Evolutionary conservation across 1,140 invertebrate genomes (phyloP).

Genomic region (Leptinotarsa undecemlineata): DNA sequence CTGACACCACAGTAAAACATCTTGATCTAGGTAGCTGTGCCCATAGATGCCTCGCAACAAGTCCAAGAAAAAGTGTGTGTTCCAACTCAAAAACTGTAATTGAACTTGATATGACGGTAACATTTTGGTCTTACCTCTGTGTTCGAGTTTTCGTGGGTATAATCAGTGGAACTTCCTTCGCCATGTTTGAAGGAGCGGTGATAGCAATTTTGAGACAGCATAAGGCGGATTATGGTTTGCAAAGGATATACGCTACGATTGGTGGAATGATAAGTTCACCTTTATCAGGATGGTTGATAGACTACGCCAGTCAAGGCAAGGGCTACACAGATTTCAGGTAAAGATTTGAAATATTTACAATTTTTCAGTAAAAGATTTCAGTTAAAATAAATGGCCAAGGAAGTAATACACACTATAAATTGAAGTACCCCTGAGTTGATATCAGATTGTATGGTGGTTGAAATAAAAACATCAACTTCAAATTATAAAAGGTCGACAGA

Average conservation of each 20-base stretch:
- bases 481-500: no score
- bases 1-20: conserved; percentile 35
- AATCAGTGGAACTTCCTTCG: conserved; percentile 74
- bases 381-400: no score
- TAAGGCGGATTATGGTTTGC: conserved; percentile 78
- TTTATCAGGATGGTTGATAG: conserved; percentile 74
- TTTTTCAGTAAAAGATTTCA: no score
- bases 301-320: conserved; percentile 64
- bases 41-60: conserved; percentile 61
- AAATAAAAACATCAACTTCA: no score
- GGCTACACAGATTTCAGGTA: conserved; percentile 75
- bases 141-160: conserved; percentile 74
- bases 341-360: conserved; percentile 39
- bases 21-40: conserved; percentile 49
- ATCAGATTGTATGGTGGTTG: no score
- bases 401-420: no score
- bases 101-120: conserved; percentile 67
- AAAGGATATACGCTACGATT: conserved; percentile 77
- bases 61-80: conserved; percentile 63
- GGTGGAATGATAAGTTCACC: conserved; percentile 81
- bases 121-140: conserved; percentile 77
- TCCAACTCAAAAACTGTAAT: conserved; percentile 62
- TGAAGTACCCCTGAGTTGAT: no score
- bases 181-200: conserved; percentile 83
- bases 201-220: conserved; percentile 77